phyloP scores from a whole-genome alignment of 2,888 invertebrate species.

The Caenorhabditis parvicauda region DNA sequence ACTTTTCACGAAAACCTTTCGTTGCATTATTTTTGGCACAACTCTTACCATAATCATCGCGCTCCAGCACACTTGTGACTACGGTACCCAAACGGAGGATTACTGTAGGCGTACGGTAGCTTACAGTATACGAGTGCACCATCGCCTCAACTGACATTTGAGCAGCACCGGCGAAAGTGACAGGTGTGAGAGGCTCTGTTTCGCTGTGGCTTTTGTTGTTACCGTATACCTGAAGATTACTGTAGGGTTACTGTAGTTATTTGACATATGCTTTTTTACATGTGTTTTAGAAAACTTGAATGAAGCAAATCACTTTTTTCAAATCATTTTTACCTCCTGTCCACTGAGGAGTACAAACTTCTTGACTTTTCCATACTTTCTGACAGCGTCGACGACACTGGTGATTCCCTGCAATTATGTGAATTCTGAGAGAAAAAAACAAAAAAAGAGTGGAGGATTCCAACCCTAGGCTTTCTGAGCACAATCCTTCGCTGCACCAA shows the following conservation, averaged over 20 bases:
- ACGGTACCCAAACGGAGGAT: too few species aligned
- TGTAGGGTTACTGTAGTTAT: neutral
- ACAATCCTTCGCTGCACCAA: too few species aligned
- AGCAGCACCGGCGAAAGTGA: conserved; percentile 30
- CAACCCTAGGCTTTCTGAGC: too few species aligned
- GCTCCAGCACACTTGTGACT: conserved; percentile 3
- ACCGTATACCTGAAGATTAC: conserved; percentile 34
- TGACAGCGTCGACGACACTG: conserved; percentile 18
- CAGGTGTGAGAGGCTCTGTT: conserved; percentile 19
- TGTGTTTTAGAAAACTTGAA: neutral
- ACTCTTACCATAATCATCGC: neutral
- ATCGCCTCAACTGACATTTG: conserved; percentile 47
- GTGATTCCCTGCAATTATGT: conserved; percentile 21
- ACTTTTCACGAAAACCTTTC: neutral
- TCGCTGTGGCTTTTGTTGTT: conserved; percentile 11
- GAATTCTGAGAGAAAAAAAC: neutral
- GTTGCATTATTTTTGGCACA: too few species aligned
- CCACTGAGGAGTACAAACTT: conserved; percentile 14
- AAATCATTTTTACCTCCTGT: too few species aligned
- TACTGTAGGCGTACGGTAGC: conserved; percentile 42
- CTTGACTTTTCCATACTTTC: conserved; percentile 1
- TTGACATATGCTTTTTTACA: neutral
- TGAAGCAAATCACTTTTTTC: neutral
- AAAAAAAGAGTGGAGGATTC: neutral
- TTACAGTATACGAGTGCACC: conserved; percentile 50